Percentiles rank a stretch among this genome's conserved stretches.
Conservation (phyloP, 2,797 vertebrate species). For the Sternotherus odoratus region DNA sequence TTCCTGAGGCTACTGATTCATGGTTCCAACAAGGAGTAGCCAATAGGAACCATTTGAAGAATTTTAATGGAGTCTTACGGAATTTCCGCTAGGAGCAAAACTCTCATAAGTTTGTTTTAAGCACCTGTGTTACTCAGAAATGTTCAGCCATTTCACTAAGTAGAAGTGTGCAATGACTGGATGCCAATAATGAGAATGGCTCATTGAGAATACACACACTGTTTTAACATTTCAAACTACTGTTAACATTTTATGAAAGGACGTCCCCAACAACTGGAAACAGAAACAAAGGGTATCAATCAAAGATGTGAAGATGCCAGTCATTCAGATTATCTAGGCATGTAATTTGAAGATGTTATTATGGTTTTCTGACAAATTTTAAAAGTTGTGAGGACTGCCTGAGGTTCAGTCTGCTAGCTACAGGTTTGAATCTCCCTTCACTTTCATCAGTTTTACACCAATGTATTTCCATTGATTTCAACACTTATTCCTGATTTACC, state of each 20-base stretch:
- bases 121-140: constrained; percentile 7
- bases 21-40: constrained; percentile 7
- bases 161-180: not conserved
- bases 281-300: accelerated
- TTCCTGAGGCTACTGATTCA: not conserved
- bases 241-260: not conserved
- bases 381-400: not conserved
- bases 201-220: not conserved
- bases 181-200: constrained; percentile 6
- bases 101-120: not conserved
- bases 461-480: not conserved
- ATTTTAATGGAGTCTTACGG: not conserved
- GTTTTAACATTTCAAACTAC: not conserved
- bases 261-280: not conserved
- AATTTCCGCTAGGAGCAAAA: constrained; percentile 17
- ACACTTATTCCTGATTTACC: not conserved
- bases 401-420: not conserved
- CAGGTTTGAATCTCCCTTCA: not conserved
- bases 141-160: accelerated
- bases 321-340: not conserved
- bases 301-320: not conserved
- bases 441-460: not conserved
- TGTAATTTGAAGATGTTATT: constrained; percentile 24
- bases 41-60: not conserved
- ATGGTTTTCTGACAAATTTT: not conserved